Evolutionary conservation across 1,140 invertebrate species (phyloP), one percentile per base, ranked within the genome.

Genomic region (Nephotettix cincticeps): DNA sequence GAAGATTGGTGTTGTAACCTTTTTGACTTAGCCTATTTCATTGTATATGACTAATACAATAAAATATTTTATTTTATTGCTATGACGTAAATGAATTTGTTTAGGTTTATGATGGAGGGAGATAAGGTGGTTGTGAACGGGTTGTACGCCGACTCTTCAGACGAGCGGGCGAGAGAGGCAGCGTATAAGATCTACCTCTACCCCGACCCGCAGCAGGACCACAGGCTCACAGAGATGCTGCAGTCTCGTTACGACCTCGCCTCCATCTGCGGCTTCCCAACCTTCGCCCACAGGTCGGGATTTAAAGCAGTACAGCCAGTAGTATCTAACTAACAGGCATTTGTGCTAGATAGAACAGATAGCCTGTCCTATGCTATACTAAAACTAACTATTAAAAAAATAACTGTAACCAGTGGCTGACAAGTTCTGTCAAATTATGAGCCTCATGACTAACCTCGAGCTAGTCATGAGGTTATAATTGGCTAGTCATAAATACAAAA

Each of bases 131-230:
- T 91, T 19, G 87, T 97, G 17, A 88, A 87, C 71, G 91, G 93
- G 29, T 83, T 96, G 23, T 91, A 91, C 80, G 89, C 90, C n/a
- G 94, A 97, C 80, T 91, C 93, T 11, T 82, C 85, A 1, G 90
- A 93, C 80, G 88, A 90, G 51, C 73, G 88, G 43, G 88, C 92
- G n/a, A 82, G 97, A 71, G 96, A 99, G 85, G 88, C 90, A 14
- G 93, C 94, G 0, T 98, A 97, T 81, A 89, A 90, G 75, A 84
- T 96, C 64, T 99, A 90, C 83, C 83, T 98, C 25, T 86, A 91
- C 73, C 93, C 93, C 0, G 91, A 95, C 76, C 73, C 82, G 6
- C 82, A 88, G 0, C 96, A 98, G 81, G 91, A 95, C 76, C 78
- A 86, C 56, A 79, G 96, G 14, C 83, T 99, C 1, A 78, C 84